These are phyloP conservation scores for Apamea anceps DNA, from an alignment of 2,888 invertebrate species.

Conservation along the genomic window DNA sequence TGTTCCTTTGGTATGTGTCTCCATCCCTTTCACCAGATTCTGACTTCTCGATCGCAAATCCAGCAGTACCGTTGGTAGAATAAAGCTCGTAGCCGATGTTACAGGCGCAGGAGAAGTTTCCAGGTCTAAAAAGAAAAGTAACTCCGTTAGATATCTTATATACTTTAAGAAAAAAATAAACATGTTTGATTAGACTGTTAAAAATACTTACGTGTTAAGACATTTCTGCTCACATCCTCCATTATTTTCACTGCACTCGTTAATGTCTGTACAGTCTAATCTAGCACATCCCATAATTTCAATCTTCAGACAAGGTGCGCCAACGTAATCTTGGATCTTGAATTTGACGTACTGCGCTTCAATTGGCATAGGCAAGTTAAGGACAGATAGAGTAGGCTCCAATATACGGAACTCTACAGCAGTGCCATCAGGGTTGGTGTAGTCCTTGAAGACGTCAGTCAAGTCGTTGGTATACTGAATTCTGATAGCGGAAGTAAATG, in stretches of 20 bases:
- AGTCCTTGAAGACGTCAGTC: conserved; percentile 97
- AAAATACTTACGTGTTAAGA: conserved; percentile 92
- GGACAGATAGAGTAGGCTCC: conserved; percentile 96
- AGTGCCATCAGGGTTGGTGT: conserved; percentile 97
- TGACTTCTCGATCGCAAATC: conserved; percentile 93
- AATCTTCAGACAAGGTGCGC: conserved; percentile 96
- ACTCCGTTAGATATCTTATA: not conserved
- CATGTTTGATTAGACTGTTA: not conserved
- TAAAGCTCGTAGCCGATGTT: conserved; percentile 98
- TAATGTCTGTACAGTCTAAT: conserved; percentile 96
- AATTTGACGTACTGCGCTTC: conserved; percentile 97
- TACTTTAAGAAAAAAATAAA: not conserved
- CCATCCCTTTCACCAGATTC: conserved; percentile 97
- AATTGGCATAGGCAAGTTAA: conserved; percentile 97
- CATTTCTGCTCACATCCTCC: conserved; percentile 98
- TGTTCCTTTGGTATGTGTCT: conserved; percentile 96
- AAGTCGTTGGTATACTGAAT: conserved; percentile 97
- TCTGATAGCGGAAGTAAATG: conserved; percentile 97
- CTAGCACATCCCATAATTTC: conserved; percentile 98
- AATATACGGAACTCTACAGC: conserved; percentile 97
- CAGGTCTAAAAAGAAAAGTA: conserved; percentile 91
- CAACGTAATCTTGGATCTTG: conserved; percentile 96
- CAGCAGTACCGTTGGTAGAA: conserved; percentile 96
- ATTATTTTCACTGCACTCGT: conserved; percentile 96
- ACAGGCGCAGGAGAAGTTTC: conserved; percentile 96